phyloP scores from a whole-genome alignment of 1,140 invertebrate genomes.

The Atopsyche davidsoni region DNA sequence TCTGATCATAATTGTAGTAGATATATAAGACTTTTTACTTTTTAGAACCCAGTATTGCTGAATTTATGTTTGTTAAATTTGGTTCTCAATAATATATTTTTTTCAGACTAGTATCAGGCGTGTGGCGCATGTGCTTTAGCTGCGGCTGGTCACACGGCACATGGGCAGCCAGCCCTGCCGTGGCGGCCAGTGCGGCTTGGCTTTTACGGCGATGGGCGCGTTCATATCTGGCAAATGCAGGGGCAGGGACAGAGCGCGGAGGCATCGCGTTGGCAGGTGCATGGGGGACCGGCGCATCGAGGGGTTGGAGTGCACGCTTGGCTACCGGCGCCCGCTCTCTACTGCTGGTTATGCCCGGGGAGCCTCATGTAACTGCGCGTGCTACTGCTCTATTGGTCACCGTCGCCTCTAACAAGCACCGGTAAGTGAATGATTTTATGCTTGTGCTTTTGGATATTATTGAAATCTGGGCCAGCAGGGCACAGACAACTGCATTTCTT shows the following conservation, averaged over 20 bases:
- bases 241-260: constrained; percentile 50
- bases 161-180: constrained; percentile 71
- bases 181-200: constrained; percentile 73
- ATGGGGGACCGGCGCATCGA: constrained; percentile 34
- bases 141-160: constrained; percentile 59
- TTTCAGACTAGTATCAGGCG: constrained; percentile 58
- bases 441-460: constrained; percentile 34
- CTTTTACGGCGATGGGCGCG: constrained; percentile 71
- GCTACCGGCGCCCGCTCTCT: constrained; percentile 34
- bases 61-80: no score
- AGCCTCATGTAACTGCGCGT: constrained; percentile 34
- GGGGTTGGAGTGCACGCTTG: constrained; percentile 15
- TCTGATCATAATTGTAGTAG: no score
- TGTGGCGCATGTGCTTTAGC: constrained; percentile 64
- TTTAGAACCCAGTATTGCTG: no score
- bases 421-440: constrained; percentile 29
- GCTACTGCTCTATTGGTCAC: constrained; percentile 35
- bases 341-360: constrained; percentile 35
- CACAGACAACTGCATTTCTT: no score
- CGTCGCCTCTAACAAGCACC: constrained; percentile 36
- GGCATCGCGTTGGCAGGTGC: constrained; percentile 53
- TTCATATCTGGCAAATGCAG: constrained; percentile 71
- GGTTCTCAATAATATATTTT: no score
- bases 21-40: no score
- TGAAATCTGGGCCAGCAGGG: no score